These are phyloP conservation scores for Maccullochella peelii DNA, from an alignment of 2,113 vertebrate genomes.

Conservation along the genomic window DNA sequence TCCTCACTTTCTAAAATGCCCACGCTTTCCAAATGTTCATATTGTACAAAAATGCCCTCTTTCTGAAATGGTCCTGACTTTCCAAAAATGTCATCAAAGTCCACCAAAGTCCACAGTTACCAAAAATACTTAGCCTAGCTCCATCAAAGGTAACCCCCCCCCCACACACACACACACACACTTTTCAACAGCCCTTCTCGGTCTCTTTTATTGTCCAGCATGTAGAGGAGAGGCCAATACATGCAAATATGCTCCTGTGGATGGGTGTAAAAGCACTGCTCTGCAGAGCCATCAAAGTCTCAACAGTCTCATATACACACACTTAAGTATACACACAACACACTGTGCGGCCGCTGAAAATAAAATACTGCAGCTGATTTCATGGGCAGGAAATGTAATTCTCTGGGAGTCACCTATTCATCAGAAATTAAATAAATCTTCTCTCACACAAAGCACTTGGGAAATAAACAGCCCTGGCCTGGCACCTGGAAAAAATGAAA, in stretches of 20 bases:
- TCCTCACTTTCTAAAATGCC: background rate
- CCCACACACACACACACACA: too few species aligned
- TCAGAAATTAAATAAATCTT: slow-evolving; percentile 68
- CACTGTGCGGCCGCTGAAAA: background rate
- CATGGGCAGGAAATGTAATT: slow-evolving; percentile 32
- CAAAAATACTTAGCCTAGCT: background rate
- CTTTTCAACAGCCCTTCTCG: background rate
- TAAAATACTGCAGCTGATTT: slow-evolving; percentile 44
- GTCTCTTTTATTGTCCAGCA: background rate
- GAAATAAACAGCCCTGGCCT: slow-evolving; percentile 53
- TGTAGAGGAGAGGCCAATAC: background rate
- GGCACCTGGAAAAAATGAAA: slow-evolving; percentile 54
- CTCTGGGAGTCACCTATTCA: slow-evolving; percentile 60
- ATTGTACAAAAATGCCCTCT: background rate
- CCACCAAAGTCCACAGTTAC: too few species aligned
- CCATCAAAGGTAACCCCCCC: background rate
- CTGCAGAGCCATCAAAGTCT: background rate
- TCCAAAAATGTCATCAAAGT: background rate
- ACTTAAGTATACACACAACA: background rate
- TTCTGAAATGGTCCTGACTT: too few species aligned
- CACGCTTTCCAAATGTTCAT: too few species aligned
- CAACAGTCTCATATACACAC: background rate
- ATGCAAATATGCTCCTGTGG: slow-evolving; percentile 12
- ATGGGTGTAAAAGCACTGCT: background rate
- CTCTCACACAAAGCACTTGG: slow-evolving; percentile 66